Conservation (phyloP, 2,113 vertebrate species). For the Phaetusa simplex region DNA sequence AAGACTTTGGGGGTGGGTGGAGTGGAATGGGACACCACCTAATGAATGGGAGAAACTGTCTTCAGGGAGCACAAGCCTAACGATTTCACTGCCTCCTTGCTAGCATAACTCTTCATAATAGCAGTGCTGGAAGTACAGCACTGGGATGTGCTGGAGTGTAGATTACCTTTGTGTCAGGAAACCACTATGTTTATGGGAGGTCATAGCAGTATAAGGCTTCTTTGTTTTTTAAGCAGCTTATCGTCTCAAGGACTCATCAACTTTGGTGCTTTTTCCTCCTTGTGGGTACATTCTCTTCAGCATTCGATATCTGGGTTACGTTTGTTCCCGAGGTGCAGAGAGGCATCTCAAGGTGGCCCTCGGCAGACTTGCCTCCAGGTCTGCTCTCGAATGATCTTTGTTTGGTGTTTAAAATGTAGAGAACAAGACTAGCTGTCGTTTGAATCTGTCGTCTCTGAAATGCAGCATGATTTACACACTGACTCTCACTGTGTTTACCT, state of each 20-base stretch:
- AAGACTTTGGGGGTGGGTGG: not conserved
- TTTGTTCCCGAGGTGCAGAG: conserved; percentile 3
- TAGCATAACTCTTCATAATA: not conserved
- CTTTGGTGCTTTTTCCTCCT: conserved; percentile 62
- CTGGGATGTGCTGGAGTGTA: not conserved
- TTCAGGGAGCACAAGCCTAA: conserved; percentile 19
- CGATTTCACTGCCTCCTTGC: conserved; percentile 11
- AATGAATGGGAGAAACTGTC: not conserved
- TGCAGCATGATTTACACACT: conserved; percentile 19
- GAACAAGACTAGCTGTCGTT: conserved; percentile 10
- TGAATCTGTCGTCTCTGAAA: conserved; percentile 10
- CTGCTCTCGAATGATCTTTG: not conserved
- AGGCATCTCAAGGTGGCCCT: conserved; percentile 8
- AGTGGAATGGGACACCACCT: not conserved
- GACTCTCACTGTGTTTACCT: conserved; percentile 65
- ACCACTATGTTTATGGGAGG: conserved; percentile 26
- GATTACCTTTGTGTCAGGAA: not conserved
- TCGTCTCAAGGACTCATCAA: conserved; percentile 42
- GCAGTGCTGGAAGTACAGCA: not conserved
- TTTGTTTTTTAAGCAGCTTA: conserved; percentile 30
- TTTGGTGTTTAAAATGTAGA: conserved; percentile 45
- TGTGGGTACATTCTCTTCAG: conserved; percentile 7
- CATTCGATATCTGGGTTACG: not conserved
- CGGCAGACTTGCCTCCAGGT: not conserved
- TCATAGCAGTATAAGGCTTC: not conserved